Conservation (phyloP, 2,113 vertebrate species). For the Catharus fuscescens region DNA sequence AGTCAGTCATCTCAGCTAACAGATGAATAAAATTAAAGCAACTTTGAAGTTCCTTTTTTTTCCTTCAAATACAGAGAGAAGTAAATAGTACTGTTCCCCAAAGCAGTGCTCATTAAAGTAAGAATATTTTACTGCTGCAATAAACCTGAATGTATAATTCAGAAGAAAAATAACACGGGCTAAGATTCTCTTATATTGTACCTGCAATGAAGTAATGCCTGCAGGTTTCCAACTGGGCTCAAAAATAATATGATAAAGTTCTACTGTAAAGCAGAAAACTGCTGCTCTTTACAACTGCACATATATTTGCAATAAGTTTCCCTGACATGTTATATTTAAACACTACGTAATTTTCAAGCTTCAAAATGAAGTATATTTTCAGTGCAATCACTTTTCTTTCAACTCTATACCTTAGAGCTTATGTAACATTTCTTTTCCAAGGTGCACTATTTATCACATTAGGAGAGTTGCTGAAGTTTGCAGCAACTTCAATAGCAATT, state of each 20-base stretch:
- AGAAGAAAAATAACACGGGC: background rate
- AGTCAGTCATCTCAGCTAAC: background rate
- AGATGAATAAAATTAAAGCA: background rate
- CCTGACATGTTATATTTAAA: background rate
- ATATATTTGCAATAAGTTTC: background rate
- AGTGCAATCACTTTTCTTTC: background rate
- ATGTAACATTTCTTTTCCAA: background rate
- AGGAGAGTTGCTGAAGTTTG: background rate
- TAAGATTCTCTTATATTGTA: background rate
- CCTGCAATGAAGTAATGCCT: background rate
- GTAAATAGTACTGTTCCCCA: background rate
- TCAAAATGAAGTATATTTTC: background rate
- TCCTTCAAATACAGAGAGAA: background rate
- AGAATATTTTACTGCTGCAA: background rate
- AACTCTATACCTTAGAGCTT: background rate
- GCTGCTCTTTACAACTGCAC: background rate
- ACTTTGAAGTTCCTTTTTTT: background rate
- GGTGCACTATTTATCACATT: background rate
- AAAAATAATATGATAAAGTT: background rate
- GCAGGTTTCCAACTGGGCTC: background rate
- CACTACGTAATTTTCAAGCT: background rate
- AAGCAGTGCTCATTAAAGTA: background rate
- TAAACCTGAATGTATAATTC: background rate
- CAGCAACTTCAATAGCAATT: background rate
- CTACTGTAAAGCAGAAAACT: background rate